A percentile compares a stretch with the other conserved stretches of the same genome.
phyloP scores from a whole-genome alignment of 2,797 vertebrate species.

The Eulemur albifrons region DNA sequence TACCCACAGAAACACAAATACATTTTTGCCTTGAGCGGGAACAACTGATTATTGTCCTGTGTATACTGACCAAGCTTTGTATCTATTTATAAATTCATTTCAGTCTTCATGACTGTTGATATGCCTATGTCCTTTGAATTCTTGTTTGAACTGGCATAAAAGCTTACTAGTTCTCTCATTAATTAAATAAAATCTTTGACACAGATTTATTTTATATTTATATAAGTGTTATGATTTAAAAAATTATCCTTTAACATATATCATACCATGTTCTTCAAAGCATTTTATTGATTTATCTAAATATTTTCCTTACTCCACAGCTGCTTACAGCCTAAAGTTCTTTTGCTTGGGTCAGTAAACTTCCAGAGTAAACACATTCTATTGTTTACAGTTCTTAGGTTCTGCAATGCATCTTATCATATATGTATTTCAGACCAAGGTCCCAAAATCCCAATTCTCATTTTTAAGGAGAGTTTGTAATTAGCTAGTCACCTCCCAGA shows the following conservation, averaged over 20 bases:
- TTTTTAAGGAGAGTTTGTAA: not conserved
- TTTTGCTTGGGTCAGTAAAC: not conserved
- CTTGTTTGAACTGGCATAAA: not conserved
- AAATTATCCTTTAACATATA: not conserved
- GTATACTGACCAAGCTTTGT: not conserved
- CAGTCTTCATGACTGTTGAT: not conserved
- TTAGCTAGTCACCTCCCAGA: not conserved
- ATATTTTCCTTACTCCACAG: not conserved
- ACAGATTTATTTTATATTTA: not conserved
- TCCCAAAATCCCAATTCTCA: not conserved
- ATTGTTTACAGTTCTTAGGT: not conserved
- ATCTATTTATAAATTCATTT: not conserved
- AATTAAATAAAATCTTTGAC: not conserved
- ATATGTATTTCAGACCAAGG: not conserved
- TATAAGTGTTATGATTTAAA: not conserved
- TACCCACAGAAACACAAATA: not conserved
- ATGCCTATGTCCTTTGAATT: not conserved
- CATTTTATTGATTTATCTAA: not conserved
- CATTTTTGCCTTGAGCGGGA: not conserved
- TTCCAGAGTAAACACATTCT: not conserved
- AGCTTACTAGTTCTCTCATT: not conserved
- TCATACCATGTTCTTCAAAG: not conserved
- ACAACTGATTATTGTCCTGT: not conserved
- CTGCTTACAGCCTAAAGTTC: not conserved
- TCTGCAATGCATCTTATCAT: not conserved